Evolutionary conservation across 2,888 invertebrate genomes (phyloP), one percentile per base, ranked within the genome.

Genomic region (Drosophila limbata): DNA sequence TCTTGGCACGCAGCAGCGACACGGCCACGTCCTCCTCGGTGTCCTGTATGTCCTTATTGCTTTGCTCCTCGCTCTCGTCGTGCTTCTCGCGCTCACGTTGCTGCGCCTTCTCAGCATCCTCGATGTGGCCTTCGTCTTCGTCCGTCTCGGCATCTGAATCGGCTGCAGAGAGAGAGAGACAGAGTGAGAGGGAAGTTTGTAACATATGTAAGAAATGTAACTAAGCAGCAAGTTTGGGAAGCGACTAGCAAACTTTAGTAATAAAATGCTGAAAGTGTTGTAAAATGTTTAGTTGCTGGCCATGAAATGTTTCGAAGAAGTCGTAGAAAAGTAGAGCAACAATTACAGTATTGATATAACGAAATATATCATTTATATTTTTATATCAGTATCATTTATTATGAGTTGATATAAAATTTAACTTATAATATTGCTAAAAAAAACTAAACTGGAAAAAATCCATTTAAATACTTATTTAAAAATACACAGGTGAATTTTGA

Each of bases 131-230:
- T 88, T 93, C 93, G 31, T 93, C 93, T 72, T 93, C 93, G 57
- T 93, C 93, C 62, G 93, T 92, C 81, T 93, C 93, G 37, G 93
- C 91, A 76, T 92, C 92, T 53, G 91, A 91, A 76, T 93, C 93
- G 74, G 91, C 93, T 93, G 73, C 17, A 2, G 1, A n/a, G 19
- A 21, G 3, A 35, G 15, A 51, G 28, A 35, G 13, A 45, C 28
- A 40, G 21, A 37, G 9, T 8, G 44, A 17, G 15, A n/a, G 9
- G 6, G 3, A 15, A 33, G 45, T 8, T n/a, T 44, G 61, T 48
- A 62, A 40, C 40, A 63, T 47, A 35, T 68, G 51, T 50, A 40
- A 19, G 11, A 37, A 47, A 25, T 56, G 50, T 39, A 60, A 63
- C 19, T 52, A 44, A 56, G 50, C 40, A 51, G 25, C 45, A 45